Base-by-base conservation (phyloP, 2,113 vertebrate genomes). In the Monopterus albus region DNA sequence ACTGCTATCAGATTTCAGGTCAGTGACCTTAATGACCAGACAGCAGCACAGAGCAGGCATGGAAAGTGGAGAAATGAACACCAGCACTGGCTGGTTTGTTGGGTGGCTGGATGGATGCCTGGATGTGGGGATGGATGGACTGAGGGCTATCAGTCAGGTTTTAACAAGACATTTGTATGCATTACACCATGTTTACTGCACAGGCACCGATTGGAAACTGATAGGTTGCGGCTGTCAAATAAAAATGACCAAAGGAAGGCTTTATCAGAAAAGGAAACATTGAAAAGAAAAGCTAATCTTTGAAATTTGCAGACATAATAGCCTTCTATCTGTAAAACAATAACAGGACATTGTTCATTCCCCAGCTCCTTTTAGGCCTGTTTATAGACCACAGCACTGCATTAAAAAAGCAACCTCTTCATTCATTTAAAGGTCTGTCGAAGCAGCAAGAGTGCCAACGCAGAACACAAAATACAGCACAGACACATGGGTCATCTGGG, bases 1-100 rank as follows among this genome's bases (percentile, higher is more conserved):
- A 89, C 87, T 82, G 78, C 75, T 78, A 91, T 91, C 87, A 77
- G 85, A 85, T 90, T 91, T 85, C 86, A 84, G 89, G 88, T 91
- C 88, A 86, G 76, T 86, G 86, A 86, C 87, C 85, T 80, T 69
- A 81, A 78, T 84, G 90, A 87, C 79, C 86, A 87, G 79, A 81
- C 53, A 75, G 64, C 60, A 60, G 71, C 75, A 46, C 64, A 42
- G 61, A 80, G 73, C 65, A 72, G 72, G 67, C 72, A 72, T 49
- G 67, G 74, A 81, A 76, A 78, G 78, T 73, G 63, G 67, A 85
- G 78, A 79, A 75, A 81, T 74, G 67, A 79, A 82, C 75, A 82
- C 56, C 65, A 58, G 58, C 26, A 25, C n/a, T 23, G 15, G 10
- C 36, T 71, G 50, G 36, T 52, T 59, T 72, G 56, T 61, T 64